These are phyloP conservation scores for Apotomis turbidana DNA, from an alignment of 2,888 invertebrate species.

Conservation along the genomic window DNA sequence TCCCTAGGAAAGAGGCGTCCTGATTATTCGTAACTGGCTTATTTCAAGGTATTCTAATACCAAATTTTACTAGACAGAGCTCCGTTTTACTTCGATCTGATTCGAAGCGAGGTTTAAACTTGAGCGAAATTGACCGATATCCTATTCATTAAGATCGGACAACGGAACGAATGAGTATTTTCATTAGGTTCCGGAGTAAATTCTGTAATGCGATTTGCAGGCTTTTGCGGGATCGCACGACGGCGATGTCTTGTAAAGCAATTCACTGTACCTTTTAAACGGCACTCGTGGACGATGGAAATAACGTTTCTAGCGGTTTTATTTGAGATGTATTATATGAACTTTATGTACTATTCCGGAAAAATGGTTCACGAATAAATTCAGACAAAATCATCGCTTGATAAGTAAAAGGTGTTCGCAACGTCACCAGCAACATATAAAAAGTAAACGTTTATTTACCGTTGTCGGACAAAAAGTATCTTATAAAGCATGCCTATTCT, in stretches of 20 bases:
- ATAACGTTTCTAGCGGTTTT: not conserved
- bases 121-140: slow-evolving; percentile 49
- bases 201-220: slow-evolving; percentile 48
- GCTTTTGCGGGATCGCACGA: slow-evolving; percentile 44
- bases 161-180: slow-evolving; percentile 53
- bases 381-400: too few species aligned
- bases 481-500: too few species aligned
- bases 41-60: too few species aligned
- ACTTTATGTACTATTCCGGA: too few species aligned
- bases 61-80: slow-evolving; percentile 20
- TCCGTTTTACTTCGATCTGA: slow-evolving; percentile 39
- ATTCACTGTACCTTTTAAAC: slow-evolving; percentile 45
- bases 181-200: slow-evolving; percentile 50
- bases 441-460: too few species aligned
- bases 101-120: slow-evolving; percentile 47
- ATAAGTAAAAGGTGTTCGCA: too few species aligned
- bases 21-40: too few species aligned
- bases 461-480: too few species aligned
- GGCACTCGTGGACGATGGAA: slow-evolving; percentile 22
- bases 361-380: too few species aligned
- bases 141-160: slow-evolving; percentile 54
- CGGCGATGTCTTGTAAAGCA: slow-evolving; percentile 44
- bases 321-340: not conserved
- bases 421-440: too few species aligned
- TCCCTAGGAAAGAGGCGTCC: too few species aligned